phyloP scores from a whole-genome alignment of 2,797 vertebrate genomes.

The Eleutherodactylus coqui region DNA sequence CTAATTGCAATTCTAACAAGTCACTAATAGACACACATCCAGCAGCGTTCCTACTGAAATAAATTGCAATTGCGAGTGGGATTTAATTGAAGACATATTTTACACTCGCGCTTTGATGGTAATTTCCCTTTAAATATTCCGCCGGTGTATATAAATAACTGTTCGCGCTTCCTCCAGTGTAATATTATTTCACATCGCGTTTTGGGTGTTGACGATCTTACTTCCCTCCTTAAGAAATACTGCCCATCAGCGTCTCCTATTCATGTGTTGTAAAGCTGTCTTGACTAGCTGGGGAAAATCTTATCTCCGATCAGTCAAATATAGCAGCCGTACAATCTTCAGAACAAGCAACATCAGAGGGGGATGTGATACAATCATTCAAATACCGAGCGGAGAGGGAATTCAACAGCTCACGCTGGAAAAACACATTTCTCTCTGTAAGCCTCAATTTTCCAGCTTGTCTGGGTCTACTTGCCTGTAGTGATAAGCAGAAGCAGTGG shows the following conservation, averaged over 20 bases:
- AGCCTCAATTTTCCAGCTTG: not conserved
- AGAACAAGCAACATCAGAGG: slow-evolving; percentile 47
- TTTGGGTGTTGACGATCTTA: slow-evolving; percentile 34
- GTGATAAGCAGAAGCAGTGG: not conserved
- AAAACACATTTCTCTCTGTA: slow-evolving; percentile 36
- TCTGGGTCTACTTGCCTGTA: not conserved
- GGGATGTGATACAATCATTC: slow-evolving; percentile 46
- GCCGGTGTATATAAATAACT: not conserved
- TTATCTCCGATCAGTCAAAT: slow-evolving; percentile 45
- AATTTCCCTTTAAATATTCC: slow-evolving; percentile 26
- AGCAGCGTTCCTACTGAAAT: not conserved
- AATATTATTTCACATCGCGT: slow-evolving; percentile 31
- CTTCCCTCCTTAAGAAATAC: slow-evolving; percentile 18
- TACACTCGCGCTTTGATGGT: not conserved
- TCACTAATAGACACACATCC: not conserved
- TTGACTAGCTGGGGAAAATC: slow-evolving; percentile 37
- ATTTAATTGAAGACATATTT: slow-evolving; percentile 20
- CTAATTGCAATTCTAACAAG: slow-evolving; percentile 12
- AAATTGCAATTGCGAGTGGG: not conserved
- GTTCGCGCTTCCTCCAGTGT: not conserved
- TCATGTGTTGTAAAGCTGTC: slow-evolving; percentile 50
- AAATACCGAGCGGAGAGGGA: slow-evolving; percentile 17
- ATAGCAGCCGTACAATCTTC: slow-evolving; percentile 42
- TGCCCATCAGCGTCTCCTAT: slow-evolving; percentile 26
- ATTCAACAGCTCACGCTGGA: slow-evolving; percentile 16